Percentiles rank a stretch among this genome's conserved stretches.
These are phyloP conservation scores for Cynopterus brachyotis DNA, from an alignment of 2,113 vertebrate genomes.

Conservation along the genomic window DNA sequence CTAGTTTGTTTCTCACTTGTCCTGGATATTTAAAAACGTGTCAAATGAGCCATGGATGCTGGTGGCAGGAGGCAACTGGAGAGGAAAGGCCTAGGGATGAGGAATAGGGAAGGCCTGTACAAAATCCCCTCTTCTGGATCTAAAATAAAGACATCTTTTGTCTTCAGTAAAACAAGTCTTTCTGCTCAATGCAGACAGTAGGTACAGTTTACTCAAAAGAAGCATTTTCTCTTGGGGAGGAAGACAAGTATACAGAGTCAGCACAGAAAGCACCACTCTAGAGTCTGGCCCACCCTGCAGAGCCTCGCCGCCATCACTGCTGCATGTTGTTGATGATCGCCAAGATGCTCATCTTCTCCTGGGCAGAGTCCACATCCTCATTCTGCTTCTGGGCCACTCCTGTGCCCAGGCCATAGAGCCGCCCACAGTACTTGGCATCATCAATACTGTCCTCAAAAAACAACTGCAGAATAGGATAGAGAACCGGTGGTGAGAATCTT, in stretches of 20 bases:
- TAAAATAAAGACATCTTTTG: constrained; percentile 78
- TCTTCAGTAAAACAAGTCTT: constrained; percentile 79
- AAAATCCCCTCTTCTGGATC: constrained; percentile 75
- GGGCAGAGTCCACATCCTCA: constrained; percentile 87
- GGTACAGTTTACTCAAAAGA: constrained; percentile 65
- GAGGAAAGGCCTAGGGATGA: constrained; percentile 47
- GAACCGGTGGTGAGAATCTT: neutral
- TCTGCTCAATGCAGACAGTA: constrained; percentile 60
- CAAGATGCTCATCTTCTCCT: constrained; percentile 89
- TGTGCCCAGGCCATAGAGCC: constrained; percentile 96
- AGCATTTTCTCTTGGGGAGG: neutral
- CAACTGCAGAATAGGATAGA: constrained; percentile 84
- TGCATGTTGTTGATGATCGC: constrained; percentile 88
- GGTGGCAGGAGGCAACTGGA: constrained; percentile 65
- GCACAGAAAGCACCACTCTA: constrained; percentile 73
- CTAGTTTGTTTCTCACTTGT: constrained; percentile 78
- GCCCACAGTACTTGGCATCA: constrained; percentile 97
- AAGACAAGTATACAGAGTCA: neutral
- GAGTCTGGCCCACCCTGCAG: constrained; percentile 33
- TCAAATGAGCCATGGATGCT: constrained; percentile 81
- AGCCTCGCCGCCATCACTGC: constrained; percentile 76
- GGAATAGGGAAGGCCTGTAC: constrained; percentile 64
- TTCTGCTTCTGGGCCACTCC: constrained; percentile 96
- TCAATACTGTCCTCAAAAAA: constrained; percentile 99
- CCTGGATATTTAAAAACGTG: constrained; percentile 82